phyloP scores from a whole-genome alignment of 1,140 invertebrate genomes.

The Drosophila ohnishii region DNA sequence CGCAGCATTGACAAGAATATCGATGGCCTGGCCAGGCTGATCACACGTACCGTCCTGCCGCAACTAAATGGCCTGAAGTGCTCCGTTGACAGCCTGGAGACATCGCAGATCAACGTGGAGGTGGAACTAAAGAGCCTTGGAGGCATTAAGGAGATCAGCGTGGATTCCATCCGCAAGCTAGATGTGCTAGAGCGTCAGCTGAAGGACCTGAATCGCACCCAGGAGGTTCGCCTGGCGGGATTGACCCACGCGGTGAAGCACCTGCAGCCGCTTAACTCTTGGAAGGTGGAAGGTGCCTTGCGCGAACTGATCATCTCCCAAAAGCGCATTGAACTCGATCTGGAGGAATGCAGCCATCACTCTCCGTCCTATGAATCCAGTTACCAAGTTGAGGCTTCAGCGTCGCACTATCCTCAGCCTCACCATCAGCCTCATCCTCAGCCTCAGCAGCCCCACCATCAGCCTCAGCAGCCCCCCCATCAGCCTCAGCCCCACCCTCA shows the following conservation, averaged over 20 bases:
- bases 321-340: slow-evolving; percentile 62
- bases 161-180: slow-evolving; percentile 49
- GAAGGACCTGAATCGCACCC: slow-evolving; percentile 49
- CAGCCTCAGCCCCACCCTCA: background rate
- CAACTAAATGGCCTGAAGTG: slow-evolving; percentile 63
- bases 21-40: slow-evolving; percentile 49
- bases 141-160: slow-evolving; percentile 44
- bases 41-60: slow-evolving; percentile 57
- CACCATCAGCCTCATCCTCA: background rate
- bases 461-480: no score
- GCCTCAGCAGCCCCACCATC: background rate
- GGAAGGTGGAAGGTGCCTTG: slow-evolving; percentile 55
- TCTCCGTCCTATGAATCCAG: background rate
- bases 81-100: slow-evolving; percentile 61
- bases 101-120: slow-evolving; percentile 64
- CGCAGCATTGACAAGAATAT: slow-evolving; percentile 50
- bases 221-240: slow-evolving; percentile 30
- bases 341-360: slow-evolving; percentile 46
- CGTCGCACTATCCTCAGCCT: background rate
- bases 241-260: slow-evolving; percentile 37
- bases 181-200: slow-evolving; percentile 37
- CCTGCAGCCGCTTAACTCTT: slow-evolving; percentile 50
- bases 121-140: slow-evolving; percentile 54
- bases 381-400: slow-evolving; percentile 17
- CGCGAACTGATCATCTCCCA: slow-evolving; percentile 66